Base-by-base conservation (phyloP, 2,888 invertebrate genomes). In the Macrophya annulata region DNA sequence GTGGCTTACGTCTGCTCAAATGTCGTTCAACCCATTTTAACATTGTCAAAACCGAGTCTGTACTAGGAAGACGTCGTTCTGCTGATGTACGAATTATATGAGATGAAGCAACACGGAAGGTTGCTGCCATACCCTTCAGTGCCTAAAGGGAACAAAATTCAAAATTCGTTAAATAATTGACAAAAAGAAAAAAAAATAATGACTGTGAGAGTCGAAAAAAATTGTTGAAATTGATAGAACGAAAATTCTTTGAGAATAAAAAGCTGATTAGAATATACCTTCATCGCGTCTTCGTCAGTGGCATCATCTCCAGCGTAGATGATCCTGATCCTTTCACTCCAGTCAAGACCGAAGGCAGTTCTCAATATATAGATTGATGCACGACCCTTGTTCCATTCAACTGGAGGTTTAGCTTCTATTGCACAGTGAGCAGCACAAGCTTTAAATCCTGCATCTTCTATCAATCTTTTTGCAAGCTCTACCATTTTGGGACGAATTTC, bases 221-320 rank as follows among this genome's bases (percentile, higher is more conserved):
- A 68, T 31, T 86, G 37, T 62, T 85, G n/a, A 21, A 10, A 10
- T 62, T 8, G 3, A 25, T 62, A 0, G 6, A 2, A n/a, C n/a
- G n/a, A 84, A 85, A 92, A 91, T 91, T 89, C 87, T 92, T 10
- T 3, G 8, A 5, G 1, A 6, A 17, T 5, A 55, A 55, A 2
- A n/a, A 55, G 55, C 8, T 17, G 1, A 55, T 1, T 55, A n/a
- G 17, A 0, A 51, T 6, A n/a, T 31, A 97, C 97, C 96, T 96
- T 95, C 97, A 98, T 98, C 68, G 98, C 98, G 91, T 98, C 98
- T 94, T 98, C 98, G 92, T 98, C 98, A 0, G 98, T 98, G 83
- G 95, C 95, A 94, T 98, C 98, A 92, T 98, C 98, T 88, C 98
- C 98, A 74, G 96, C 98, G 90, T 98, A 98, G 89, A 98, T 98